phyloP scores from a whole-genome alignment of 2,113 vertebrate genomes.

The Stegastes partitus region DNA sequence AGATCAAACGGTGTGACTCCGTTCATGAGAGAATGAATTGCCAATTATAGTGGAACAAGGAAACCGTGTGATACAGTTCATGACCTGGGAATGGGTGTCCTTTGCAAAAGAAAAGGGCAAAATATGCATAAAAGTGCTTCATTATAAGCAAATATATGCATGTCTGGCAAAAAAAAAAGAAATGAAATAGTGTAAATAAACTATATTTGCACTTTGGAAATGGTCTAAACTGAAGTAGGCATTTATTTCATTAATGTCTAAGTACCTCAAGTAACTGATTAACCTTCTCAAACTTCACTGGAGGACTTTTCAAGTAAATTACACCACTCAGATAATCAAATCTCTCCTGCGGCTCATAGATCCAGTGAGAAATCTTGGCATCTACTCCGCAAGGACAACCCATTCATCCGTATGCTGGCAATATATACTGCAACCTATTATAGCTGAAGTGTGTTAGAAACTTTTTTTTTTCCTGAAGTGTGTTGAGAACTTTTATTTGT shows the following conservation, averaged over 20 bases:
- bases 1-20: slow-evolving; percentile 40
- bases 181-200: background rate
- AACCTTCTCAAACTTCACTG: slow-evolving; percentile 29
- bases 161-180: background rate
- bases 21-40: slow-evolving; percentile 50
- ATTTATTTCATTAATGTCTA: background rate
- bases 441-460: background rate
- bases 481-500: slow-evolving; percentile 8
- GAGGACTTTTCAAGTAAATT: slow-evolving; percentile 39
- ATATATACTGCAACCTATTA: slow-evolving; percentile 14
- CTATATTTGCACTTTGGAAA: background rate
- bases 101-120: background rate
- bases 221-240: background rate
- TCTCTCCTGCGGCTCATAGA: slow-evolving; percentile 27
- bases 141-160: background rate
- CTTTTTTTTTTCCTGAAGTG: slow-evolving; percentile 8
- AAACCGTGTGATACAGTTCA: slow-evolving; percentile 11
- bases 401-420: slow-evolving; percentile 20
- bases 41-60: slow-evolving; percentile 40
- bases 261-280: slow-evolving; percentile 30
- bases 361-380: slow-evolving; percentile 19
- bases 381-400: slow-evolving; percentile 10
- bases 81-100: slow-evolving; percentile 7
- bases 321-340: slow-evolving; percentile 21
- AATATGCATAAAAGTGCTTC: background rate